Evolutionary conservation across 2,113 vertebrate species (phyloP), one percentile per base, ranked within the genome.

Genomic region (Rhadina sibilatrix): DNA sequence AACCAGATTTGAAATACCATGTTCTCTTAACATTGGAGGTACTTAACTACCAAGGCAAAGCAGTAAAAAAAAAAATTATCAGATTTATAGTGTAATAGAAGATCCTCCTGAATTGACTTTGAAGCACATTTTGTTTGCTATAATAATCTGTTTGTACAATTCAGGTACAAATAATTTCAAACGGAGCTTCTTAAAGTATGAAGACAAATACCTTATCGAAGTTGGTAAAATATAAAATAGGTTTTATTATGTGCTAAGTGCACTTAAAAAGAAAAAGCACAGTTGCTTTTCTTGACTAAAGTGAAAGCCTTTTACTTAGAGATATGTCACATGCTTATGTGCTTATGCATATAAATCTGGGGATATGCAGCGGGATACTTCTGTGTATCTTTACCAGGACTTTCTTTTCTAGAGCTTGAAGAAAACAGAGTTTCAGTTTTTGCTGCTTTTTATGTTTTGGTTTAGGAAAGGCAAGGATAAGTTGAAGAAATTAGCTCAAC

Each of bases 401-500:
- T 56, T 40, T 63, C 2, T 70, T 83, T 76, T 52, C 37, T 64
- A 47, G 47, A 75, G 7, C 28, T 89, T 90, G 68, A 80, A 12
- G 44, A 52, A 89, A 92, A 30, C 22, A 61, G 27, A n/a, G 16
- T 76, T 85, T 93, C 3, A 80, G n/a, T 64, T 90, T 80, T 83
- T 87, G 17, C 11, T 76, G 4, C 54, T 86, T 65, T 2, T 3
- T 76, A 2, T 96, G 14, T 68, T 97, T 95, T 78, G 44, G 3
- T 91, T 88, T 91, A 98, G 98, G 87, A 95, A 86, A 90, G 60
- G 33, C 63, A 94, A 57, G 64, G 12, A 82, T 15, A 96, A 96
- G 28, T 93, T 94, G 96, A 80, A 72, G 93, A 98, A 96, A 86
- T 65, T 95, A 85, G 97, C 97, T 71, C 69, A 74, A 74, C 96